Evolutionary conservation across 2,797 vertebrate species (phyloP).

Genomic region (Carapus acus): DNA sequence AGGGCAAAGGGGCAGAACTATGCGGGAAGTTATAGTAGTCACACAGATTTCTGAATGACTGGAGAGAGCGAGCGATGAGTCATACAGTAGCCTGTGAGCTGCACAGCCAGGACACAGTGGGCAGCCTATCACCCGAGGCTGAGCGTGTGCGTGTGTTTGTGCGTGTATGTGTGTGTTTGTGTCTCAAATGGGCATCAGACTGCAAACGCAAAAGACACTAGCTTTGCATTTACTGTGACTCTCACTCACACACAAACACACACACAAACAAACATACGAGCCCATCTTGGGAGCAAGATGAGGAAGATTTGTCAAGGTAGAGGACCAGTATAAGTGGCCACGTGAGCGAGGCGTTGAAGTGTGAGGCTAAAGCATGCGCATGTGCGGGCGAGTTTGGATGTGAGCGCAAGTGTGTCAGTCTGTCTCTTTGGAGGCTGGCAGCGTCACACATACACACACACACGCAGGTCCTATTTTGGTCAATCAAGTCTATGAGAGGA

Average conservation of each 20-base stretch:
- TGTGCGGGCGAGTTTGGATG: constrained; percentile 25
- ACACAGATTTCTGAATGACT: constrained; percentile 72
- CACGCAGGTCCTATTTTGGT: constrained; percentile 57
- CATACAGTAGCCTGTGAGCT: constrained; percentile 62
- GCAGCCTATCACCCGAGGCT: constrained; percentile 56
- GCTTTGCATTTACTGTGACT: constrained; percentile 20
- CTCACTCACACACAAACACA: constrained; percentile 19
- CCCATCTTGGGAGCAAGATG: constrained; percentile 31
- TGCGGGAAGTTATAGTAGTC: constrained; percentile 69
- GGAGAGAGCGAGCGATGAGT: constrained; percentile 67
- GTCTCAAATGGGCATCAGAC: constrained; percentile 47
- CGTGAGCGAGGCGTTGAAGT: constrained; percentile 23
- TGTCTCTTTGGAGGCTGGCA: constrained; percentile 40
- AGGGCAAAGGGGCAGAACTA: constrained; percentile 36
- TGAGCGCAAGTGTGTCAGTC: constrained; percentile 37
- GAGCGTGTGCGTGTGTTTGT: too few relatives aligned
- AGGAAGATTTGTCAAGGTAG: constrained; percentile 41
- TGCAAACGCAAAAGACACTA: constrained; percentile 37
- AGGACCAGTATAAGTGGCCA: constrained; percentile 25
- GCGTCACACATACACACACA: too few relatives aligned
- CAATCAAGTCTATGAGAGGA: constrained; percentile 53
- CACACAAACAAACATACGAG: constrained; percentile 22
- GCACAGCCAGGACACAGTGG: constrained; percentile 61
- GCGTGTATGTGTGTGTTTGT: too few relatives aligned
- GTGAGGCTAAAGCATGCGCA: constrained; percentile 18